phyloP scores from a whole-genome alignment of 2,888 invertebrate species.

The Nomada fucata region DNA sequence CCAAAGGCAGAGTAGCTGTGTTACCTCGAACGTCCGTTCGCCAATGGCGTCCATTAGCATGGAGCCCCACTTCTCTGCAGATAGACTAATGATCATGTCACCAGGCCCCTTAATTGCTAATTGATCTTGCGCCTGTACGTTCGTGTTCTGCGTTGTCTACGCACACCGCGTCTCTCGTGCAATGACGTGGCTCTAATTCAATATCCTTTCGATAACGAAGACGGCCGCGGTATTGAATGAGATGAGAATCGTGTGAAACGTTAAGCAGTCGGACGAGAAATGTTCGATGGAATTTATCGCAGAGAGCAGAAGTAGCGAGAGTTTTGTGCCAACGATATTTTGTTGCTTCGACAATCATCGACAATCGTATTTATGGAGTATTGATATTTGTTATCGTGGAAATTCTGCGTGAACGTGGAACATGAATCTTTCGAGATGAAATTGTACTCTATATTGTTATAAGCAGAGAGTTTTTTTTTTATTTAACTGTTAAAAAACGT shows the following conservation, averaged over 20 bases:
- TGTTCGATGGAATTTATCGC: not conserved
- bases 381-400: too few relatives aligned
- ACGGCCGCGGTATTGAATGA: not conserved
- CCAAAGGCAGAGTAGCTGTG: conserved; percentile 43
- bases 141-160: conserved; percentile 38
- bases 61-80: conserved; percentile 45
- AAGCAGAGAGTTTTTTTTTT: too few relatives aligned
- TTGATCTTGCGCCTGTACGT: conserved; percentile 75
- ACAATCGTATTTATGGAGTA: too few relatives aligned
- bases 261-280: not conserved
- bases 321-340: too few relatives aligned
- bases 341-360: too few relatives aligned
- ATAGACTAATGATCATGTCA: conserved; percentile 78
- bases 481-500: too few relatives aligned
- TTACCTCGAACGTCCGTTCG: conserved; percentile 62
- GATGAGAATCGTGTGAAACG: not conserved
- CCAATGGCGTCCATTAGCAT: conserved; percentile 66
- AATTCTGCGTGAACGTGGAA: too few relatives aligned
- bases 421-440: too few relatives aligned
- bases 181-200: conserved; percentile 4
- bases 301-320: not conserved
- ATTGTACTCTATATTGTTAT: too few relatives aligned
- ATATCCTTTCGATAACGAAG: not conserved
- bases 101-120: conserved; percentile 78
- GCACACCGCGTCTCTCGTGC: conserved; percentile 21